Percentiles rank a stretch among this genome's conserved stretches.
Evolutionary conservation across 2,888 invertebrate species (phyloP).

Genomic region (Cyrtodaria siliqua): DNA sequence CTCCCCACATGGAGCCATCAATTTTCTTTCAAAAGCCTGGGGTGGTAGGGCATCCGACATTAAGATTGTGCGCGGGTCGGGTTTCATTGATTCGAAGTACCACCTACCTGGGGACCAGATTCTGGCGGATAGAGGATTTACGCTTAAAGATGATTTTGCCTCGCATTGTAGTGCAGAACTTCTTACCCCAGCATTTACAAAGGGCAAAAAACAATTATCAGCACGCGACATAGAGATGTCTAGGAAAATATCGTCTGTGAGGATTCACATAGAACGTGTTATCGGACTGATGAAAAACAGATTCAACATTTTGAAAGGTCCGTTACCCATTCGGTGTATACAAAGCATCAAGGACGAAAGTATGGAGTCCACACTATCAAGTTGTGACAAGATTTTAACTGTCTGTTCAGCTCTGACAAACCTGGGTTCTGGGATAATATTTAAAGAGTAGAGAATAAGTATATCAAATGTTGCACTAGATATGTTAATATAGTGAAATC

Average conservation of each 20-base stretch:
- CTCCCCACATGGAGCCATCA: conserved; percentile 39
- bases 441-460: too few species aligned
- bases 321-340: conserved; percentile 26
- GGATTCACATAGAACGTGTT: conserved; percentile 46
- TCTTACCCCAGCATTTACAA: conserved; percentile 44
- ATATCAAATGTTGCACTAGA: too few species aligned
- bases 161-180: conserved; percentile 42
- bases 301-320: conserved; percentile 33
- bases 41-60: conserved; percentile 63
- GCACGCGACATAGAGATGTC: conserved; percentile 27
- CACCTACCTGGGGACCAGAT: conserved; percentile 64
- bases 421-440: too few species aligned
- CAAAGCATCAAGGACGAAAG: too few species aligned
- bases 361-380: too few species aligned
- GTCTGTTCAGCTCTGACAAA: too few species aligned
- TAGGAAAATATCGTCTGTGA: conserved; percentile 15
- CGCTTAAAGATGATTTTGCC: conserved; percentile 61
- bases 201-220: conserved; percentile 26
- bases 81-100: conserved; percentile 38
- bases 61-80: conserved; percentile 48
- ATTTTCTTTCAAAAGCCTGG: conserved; percentile 57
- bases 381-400: too few species aligned
- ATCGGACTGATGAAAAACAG: conserved; percentile 36
- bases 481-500: too few species aligned
- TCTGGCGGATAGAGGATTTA: conserved; percentile 64